A percentile compares a stretch with the other conserved stretches of the same genome.
phyloP scores from a whole-genome alignment of 2,888 invertebrate genomes.

The Sphaeridia pumilis region DNA sequence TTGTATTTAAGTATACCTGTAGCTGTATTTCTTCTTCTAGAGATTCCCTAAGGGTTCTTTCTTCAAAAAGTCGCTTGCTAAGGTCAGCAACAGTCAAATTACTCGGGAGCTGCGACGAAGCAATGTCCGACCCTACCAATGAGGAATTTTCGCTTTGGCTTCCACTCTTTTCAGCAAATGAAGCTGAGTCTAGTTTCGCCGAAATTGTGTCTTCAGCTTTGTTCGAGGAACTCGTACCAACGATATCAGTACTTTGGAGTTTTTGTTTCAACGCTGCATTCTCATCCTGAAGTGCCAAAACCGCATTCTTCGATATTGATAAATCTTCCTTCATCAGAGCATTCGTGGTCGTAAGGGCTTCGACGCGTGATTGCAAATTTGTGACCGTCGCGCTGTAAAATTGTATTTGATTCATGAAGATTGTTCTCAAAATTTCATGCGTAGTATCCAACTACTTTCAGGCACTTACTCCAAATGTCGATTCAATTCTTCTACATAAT shows the following conservation, averaged over 20 bases:
- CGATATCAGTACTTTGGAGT: neutral
- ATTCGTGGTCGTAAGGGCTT: constrained; percentile 81
- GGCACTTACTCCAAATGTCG: constrained; percentile 87
- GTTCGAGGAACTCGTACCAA: no score
- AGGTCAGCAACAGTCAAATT: constrained; percentile 43
- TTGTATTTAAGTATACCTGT: no score
- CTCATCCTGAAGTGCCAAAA: constrained; percentile 69
- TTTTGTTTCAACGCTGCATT: constrained; percentile 54
- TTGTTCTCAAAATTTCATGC: no score
- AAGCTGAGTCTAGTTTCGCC: neutral
- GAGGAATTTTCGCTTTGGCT: constrained; percentile 11
- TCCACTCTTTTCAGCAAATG: neutral
- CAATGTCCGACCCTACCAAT: constrained; percentile 1
- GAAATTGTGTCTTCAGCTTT: no score
- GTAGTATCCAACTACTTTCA: no score
- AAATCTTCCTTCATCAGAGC: constrained; percentile 94
- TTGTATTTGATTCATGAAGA: no score
- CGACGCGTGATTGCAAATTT: constrained; percentile 86
- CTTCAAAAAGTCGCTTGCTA: constrained; percentile 56
- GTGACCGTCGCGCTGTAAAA: constrained; percentile 91
- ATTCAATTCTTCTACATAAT: constrained; percentile 95
- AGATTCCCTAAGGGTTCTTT: constrained; percentile 59
- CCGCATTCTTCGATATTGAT: constrained; percentile 79
- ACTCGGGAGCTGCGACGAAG: constrained; percentile 10
- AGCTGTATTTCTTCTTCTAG: constrained; percentile 79